Percentiles rank a stretch among this genome's conserved stretches.
Conservation (phyloP, 2,888 invertebrate genomes). For the Hypomecis atomaria region DNA sequence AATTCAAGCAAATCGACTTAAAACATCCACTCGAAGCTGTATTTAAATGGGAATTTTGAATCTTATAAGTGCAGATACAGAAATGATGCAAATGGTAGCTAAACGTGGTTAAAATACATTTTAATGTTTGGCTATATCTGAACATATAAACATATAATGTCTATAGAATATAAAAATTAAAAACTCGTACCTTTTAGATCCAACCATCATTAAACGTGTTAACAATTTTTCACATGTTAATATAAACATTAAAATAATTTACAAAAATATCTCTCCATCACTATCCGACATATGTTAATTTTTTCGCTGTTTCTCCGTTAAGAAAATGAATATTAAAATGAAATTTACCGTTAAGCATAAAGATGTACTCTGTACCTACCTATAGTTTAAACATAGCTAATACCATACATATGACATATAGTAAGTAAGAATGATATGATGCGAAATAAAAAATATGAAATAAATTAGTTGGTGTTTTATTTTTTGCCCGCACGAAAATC, state of each 20-base stretch:
- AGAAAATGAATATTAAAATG: slow-evolving; percentile 20
- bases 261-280: slow-evolving; percentile 25
- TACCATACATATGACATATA: slow-evolving; percentile 48
- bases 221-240: too few relatives aligned
- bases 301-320: slow-evolving; percentile 30
- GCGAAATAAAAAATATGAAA: slow-evolving; percentile 46
- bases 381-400: slow-evolving; percentile 45
- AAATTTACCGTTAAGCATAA: slow-evolving; percentile 40
- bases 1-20: too few relatives aligned
- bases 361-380: slow-evolving; percentile 46
- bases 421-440: slow-evolving; percentile 43
- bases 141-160: too few relatives aligned
- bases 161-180: too few relatives aligned
- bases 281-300: slow-evolving; percentile 26
- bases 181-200: too few relatives aligned
- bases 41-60: too few relatives aligned
- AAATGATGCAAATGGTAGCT: too few relatives aligned
- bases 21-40: too few relatives aligned
- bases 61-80: too few relatives aligned
- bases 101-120: too few relatives aligned
- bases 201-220: too few relatives aligned
- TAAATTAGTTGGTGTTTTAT: slow-evolving; percentile 42
- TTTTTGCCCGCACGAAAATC: slow-evolving; percentile 25
- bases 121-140: too few relatives aligned
- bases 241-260: neutral